phyloP scores from a whole-genome alignment of 2,888 invertebrate species.

The Trissonchulus sp. region DNA sequence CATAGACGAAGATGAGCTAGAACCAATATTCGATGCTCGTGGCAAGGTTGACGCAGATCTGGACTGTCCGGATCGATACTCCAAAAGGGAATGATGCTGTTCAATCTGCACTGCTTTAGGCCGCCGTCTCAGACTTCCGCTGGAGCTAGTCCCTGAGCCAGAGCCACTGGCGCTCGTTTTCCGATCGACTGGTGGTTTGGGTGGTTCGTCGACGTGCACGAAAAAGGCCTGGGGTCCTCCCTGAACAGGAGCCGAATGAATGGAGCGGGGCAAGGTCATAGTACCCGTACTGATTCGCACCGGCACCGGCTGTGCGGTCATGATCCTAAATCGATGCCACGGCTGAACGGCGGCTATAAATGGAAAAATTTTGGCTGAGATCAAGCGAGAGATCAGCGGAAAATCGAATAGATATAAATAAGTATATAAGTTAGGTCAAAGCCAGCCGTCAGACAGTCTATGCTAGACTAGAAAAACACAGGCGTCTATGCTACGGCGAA shows the following conservation, averaged over 20 bases:
- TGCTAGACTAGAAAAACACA: no score
- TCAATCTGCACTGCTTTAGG: neutral
- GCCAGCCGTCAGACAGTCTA: no score
- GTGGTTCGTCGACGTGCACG: neutral
- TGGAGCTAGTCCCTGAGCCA: no score
- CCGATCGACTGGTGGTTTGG: no score
- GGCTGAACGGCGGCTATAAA: neutral
- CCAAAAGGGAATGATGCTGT: no score
- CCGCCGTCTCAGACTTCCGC: neutral
- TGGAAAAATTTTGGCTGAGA: neutral
- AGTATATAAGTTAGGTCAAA: no score
- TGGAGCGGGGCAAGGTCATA: neutral
- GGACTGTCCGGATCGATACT: no score
- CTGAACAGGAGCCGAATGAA: neutral
- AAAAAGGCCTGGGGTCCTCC: neutral
- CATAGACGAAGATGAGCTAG: neutral
- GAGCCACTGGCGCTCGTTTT: no score
- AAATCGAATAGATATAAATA: no score
- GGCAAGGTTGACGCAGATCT: no score
- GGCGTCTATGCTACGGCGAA: no score
- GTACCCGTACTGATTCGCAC: neutral
- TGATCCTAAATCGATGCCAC: neutral
- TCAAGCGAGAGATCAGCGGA: no score
- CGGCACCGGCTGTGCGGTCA: neutral
- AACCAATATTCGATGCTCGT: neutral